Percentiles rank a stretch among this genome's conserved stretches.
Conservation (phyloP, 1,140 invertebrate genomes). For the Drosophila sturtevanti region DNA sequence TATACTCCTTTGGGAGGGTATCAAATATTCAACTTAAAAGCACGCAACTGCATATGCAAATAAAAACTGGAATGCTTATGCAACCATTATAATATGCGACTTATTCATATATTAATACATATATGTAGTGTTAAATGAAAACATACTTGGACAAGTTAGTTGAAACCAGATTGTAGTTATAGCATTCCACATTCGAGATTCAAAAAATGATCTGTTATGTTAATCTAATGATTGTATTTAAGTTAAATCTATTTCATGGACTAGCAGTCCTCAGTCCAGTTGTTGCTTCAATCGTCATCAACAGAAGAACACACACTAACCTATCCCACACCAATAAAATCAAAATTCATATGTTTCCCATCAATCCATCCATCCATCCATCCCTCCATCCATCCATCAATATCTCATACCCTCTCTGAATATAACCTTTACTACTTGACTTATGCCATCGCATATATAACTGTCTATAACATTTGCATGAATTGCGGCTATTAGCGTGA, state of each 20-base stretch:
- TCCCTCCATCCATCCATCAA: conserved; percentile 19
- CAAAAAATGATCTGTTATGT: neutral
- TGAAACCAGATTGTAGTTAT: neutral
- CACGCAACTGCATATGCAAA: neutral
- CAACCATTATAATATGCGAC: neutral
- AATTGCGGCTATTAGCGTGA: conserved; percentile 63
- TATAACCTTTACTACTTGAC: conserved; percentile 64
- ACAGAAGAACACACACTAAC: neutral
- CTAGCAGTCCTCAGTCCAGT: no score
- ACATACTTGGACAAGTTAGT: neutral
- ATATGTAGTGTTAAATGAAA: no score
- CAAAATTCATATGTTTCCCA: neutral
- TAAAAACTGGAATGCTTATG: neutral
- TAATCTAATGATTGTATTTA: neutral
- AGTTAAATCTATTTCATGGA: no score
- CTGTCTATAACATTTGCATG: conserved; percentile 67
- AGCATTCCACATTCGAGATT: neutral
- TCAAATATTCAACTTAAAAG: neutral
- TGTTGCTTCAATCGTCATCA: no score
- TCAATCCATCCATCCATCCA: conserved; percentile 19
- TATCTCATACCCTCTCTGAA: neutral
- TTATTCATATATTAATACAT: neutral
- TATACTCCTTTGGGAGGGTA: neutral
- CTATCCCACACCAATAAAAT: neutral
- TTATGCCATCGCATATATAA: conserved; percentile 57